A percentile compares a stretch with the other conserved stretches of the same genome.
Evolutionary conservation across 2,888 invertebrate genomes (phyloP).

Genomic region (Campopleginae sp.): DNA sequence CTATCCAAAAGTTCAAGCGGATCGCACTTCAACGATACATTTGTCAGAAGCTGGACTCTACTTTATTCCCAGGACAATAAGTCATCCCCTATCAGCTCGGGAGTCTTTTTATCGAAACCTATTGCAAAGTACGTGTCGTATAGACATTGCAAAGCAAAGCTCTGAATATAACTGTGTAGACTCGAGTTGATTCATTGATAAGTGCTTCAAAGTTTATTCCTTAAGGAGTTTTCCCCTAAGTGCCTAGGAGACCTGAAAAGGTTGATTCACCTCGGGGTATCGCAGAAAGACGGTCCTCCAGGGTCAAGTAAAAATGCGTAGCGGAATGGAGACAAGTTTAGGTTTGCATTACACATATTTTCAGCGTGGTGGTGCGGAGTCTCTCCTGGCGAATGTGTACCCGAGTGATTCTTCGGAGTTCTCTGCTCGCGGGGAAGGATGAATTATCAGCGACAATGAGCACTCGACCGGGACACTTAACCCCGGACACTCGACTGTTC

Average conservation of each 20-base stretch:
- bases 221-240: slow-evolving; percentile 34
- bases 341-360: slow-evolving; percentile 18
- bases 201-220: slow-evolving; percentile 34
- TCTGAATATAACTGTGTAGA: slow-evolving; percentile 1
- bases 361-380: background rate
- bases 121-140: background rate
- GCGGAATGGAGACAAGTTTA: slow-evolving; percentile 10
- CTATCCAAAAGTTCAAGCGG: background rate
- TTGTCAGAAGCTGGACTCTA: background rate
- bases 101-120: slow-evolving; percentile 4
- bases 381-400: slow-evolving; percentile 43
- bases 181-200: slow-evolving; percentile 20
- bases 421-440: slow-evolving; percentile 46
- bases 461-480: slow-evolving; percentile 68
- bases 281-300: slow-evolving; percentile 35
- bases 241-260: slow-evolving; percentile 37
- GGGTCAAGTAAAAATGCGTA: slow-evolving; percentile 10
- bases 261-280: slow-evolving; percentile 42
- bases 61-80: slow-evolving; percentile 36
- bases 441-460: slow-evolving; percentile 68
- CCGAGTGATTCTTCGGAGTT: slow-evolving; percentile 54
- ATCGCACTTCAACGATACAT: background rate
- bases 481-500: slow-evolving; percentile 65
- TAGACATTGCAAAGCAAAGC: background rate
- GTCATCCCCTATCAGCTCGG: background rate